Conservation (phyloP, 2,797 vertebrate genomes). For the Chromobotia macracanthus region DNA sequence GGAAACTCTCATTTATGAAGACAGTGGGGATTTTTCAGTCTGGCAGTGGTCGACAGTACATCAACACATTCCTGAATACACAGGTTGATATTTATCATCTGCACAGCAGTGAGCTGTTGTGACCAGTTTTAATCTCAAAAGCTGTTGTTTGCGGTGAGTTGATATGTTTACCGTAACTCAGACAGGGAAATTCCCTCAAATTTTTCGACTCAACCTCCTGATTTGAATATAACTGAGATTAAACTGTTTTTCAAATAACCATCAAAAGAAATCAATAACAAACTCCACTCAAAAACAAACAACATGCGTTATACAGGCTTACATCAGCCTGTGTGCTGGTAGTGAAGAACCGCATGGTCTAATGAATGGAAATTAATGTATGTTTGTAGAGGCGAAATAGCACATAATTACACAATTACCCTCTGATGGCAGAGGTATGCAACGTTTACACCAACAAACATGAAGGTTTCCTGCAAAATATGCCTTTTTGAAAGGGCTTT, state of each 20-base stretch:
- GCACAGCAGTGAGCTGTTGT: constrained; percentile 40
- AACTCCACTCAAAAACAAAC: constrained; percentile 57
- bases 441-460: constrained; percentile 70
- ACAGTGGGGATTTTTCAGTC: constrained; percentile 46
- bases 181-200: constrained; percentile 55
- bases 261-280: constrained; percentile 54
- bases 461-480: constrained; percentile 72
- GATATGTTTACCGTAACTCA: constrained; percentile 34
- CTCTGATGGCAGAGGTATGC: constrained; percentile 75
- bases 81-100: constrained; percentile 48
- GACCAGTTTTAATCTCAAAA: constrained; percentile 38
- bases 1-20: constrained; percentile 48
- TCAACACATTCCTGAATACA: constrained; percentile 51
- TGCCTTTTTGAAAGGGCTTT: constrained; percentile 75
- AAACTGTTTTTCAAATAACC: constrained; percentile 40
- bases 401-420: constrained; percentile 80
- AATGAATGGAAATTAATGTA: constrained; percentile 82
- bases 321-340: constrained; percentile 73
- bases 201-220: constrained; percentile 34
- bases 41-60: constrained; percentile 49
- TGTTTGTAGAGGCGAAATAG: constrained; percentile 78
- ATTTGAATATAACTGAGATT: constrained; percentile 52
- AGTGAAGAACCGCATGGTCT: constrained; percentile 76
- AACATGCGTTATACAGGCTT: constrained; percentile 75
- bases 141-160: constrained; percentile 29